phyloP scores from a whole-genome alignment of 2,113 vertebrate genomes.

The Thunnus thynnus region DNA sequence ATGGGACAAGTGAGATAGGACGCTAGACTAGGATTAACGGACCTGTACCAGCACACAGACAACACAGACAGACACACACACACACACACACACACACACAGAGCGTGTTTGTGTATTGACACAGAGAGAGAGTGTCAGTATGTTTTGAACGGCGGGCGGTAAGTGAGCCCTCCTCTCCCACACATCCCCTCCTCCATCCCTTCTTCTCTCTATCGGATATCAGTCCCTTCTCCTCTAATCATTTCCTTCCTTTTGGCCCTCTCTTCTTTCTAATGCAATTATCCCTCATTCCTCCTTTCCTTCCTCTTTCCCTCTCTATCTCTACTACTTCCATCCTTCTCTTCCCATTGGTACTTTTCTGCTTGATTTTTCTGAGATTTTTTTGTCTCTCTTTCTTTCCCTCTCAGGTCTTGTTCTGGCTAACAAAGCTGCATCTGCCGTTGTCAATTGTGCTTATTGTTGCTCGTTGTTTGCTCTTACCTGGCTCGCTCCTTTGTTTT shows the following conservation, averaged over 20 bases:
- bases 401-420: constrained; percentile 51
- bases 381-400: constrained; percentile 36
- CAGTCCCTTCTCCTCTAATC: constrained; percentile 84
- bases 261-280: constrained; percentile 86
- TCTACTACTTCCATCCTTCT: constrained; percentile 52
- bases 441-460: constrained; percentile 73
- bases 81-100: constrained; percentile 31
- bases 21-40: constrained; percentile 59
- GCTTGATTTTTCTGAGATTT: constrained; percentile 31
- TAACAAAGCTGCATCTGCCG: constrained; percentile 56
- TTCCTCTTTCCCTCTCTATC: constrained; percentile 48
- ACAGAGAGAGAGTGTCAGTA: constrained; percentile 81
- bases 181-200: constrained; percentile 70
- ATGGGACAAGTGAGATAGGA: constrained; percentile 40
- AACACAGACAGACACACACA: constrained; percentile 49
- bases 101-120: constrained; percentile 76
- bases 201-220: constrained; percentile 83
- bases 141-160: constrained; percentile 80
- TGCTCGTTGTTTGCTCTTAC: constrained; percentile 67
- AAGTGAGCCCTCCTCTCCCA: constrained; percentile 76
- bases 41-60: constrained; percentile 44
- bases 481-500: constrained; percentile 74
- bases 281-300: constrained; percentile 79
- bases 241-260: constrained; percentile 87
- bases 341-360: constrained; percentile 25